Evolutionary conservation across 2,888 invertebrate species (phyloP), one percentile per base, ranked within the genome.

Genomic region (Diloba caeruleocephala): DNA sequence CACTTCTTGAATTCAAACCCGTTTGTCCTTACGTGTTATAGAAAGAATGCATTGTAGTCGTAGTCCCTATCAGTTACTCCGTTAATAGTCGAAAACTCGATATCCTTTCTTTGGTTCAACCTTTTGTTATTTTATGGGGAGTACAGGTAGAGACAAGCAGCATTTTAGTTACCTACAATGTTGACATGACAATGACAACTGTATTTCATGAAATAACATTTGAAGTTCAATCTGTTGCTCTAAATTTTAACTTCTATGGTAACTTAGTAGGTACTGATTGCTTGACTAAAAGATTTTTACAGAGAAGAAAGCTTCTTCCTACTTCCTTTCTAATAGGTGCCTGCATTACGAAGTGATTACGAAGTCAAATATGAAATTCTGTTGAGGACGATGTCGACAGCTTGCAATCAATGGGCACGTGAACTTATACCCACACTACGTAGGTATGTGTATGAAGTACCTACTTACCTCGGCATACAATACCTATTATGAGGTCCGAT

Each of bases 1-100:
- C 87, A 89, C 85, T 85, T 87, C 89, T 89, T 88, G 85, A 83
- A 84, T 79, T 76, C 79, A 88, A 89, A 89, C 89, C 82, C 78
- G 89, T 88, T 78, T 79, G 71, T 78, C 79, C 81, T 79, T 43
- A 33, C 79, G 66, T 51, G 64, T 69, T 79, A 77, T 78, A 76
- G 69, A 78, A 75, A 75, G 72, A 81, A 78, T 77, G 73, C 65
- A 69, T 69, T 64, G 55, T 63, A 70, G 59, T 14, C 36, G 38
- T 33, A 9, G 48, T 48, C 51, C 51, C 46, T 49, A 52, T 23
- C 43, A 39, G 37, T 41, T 34, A 54, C 55, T 68, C 68, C 54
- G 2, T 21, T 21, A 7, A 70, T 53, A 21, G n/a, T 32, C 25
- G 56, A 9, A 46, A 61, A 36, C 23, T 21, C 7, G 21, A 54